Percentiles rank a stretch among this genome's conserved stretches.
Conservation (phyloP, 2,113 vertebrate species). For the Hystrix cristata region DNA sequence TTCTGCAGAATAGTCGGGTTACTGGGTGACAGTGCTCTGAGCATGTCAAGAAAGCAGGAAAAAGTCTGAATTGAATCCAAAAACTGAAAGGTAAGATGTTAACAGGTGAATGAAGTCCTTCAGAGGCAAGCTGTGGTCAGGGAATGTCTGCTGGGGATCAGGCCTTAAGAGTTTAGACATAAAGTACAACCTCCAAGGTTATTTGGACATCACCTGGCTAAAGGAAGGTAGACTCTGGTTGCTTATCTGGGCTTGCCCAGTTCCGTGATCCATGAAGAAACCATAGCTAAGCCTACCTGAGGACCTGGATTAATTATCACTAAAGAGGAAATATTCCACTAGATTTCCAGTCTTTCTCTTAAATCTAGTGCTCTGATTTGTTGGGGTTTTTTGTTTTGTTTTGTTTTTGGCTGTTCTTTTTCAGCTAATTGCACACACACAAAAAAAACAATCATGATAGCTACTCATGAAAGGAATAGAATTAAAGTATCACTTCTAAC, state of each 20-base stretch:
- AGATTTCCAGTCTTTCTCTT: slow-evolving; percentile 19
- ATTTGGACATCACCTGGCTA: not conserved
- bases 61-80: not conserved
- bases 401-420: slow-evolving; percentile 1
- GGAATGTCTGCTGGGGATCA: not conserved
- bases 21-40: not conserved
- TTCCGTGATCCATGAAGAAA: not conserved
- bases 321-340: not conserved
- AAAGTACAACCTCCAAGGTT: not conserved
- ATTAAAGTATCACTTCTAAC: slow-evolving; percentile 49
- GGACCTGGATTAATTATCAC: not conserved
- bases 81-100: not conserved
- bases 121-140: not conserved
- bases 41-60: not conserved
- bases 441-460: slow-evolving; percentile 51
- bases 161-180: not conserved
- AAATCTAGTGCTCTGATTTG: not conserved
- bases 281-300: not conserved
- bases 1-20: not conserved
- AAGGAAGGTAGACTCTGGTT: not conserved
- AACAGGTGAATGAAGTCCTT: not conserved
- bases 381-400: not conserved
- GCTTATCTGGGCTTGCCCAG: not conserved
- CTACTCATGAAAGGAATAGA: slow-evolving; percentile 15
- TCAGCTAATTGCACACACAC: slow-evolving; percentile 60